Conservation (phyloP, 2,113 vertebrate genomes). For the Ammospiza caudacuta region DNA sequence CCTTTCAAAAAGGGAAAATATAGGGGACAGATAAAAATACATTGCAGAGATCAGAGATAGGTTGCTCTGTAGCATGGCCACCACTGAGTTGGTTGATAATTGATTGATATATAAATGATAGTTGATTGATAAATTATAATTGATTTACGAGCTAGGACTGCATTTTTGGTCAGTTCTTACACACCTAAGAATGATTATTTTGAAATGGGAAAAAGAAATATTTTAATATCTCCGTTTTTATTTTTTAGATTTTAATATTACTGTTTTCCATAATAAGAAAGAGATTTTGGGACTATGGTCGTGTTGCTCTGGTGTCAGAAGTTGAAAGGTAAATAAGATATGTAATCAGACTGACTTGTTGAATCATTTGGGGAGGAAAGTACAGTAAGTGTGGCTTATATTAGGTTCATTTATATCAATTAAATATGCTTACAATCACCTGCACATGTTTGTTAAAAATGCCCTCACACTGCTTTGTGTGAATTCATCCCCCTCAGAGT, state of each 20-base stretch:
- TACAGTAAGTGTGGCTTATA: neutral
- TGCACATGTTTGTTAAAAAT: neutral
- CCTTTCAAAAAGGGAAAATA: neutral
- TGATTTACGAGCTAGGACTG: neutral
- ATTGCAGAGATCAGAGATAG: neutral
- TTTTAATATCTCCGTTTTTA: neutral
- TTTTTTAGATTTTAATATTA: conserved; percentile 82
- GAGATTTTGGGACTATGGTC: conserved; percentile 92
- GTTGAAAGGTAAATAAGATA: conserved; percentile 75
- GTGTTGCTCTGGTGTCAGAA: conserved; percentile 90
- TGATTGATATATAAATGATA: neutral
- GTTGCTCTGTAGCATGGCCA: neutral
- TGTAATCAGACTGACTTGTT: neutral
- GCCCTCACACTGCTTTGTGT: neutral
- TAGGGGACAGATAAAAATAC: neutral
- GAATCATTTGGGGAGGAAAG: neutral
- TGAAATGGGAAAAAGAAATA: neutral
- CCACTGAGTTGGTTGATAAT: neutral
- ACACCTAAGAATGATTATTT: neutral
- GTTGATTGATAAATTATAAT: neutral
- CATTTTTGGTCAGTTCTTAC: neutral
- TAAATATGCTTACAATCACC: neutral
- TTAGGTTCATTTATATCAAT: neutral
- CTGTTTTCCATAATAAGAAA: conserved; percentile 88
- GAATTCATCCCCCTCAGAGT: neutral